Conservation (phyloP, 2,113 vertebrate genomes). For the Tinamus guttatus region DNA sequence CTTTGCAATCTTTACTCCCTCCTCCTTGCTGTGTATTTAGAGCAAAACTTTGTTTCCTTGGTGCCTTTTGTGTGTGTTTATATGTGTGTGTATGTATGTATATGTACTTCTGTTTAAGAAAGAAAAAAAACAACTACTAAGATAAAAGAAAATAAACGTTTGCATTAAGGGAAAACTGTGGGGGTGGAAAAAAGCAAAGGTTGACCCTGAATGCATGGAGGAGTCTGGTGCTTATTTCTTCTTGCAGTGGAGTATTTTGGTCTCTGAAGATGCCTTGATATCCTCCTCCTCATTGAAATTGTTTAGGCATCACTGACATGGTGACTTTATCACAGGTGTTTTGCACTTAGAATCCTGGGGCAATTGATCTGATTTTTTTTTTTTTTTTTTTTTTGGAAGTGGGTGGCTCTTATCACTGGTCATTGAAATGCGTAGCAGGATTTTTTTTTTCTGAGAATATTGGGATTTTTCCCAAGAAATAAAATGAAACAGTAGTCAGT, state of each 20-base stretch:
- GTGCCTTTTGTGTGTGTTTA: background rate
- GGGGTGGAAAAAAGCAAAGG: background rate
- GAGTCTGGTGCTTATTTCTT: background rate
- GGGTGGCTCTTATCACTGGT: background rate
- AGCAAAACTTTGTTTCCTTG: conserved; percentile 33
- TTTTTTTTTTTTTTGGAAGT: background rate
- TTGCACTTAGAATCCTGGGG: background rate
- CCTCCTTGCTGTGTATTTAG: background rate
- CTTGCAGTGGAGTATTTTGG: background rate
- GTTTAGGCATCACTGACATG: background rate
- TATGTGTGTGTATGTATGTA: too few relatives aligned
- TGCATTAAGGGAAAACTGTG: background rate
- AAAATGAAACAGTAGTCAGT: background rate
- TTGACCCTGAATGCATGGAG: background rate
- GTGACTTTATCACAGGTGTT: background rate
- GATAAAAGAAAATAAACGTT: background rate
- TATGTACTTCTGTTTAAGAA: background rate
- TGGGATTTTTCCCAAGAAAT: background rate
- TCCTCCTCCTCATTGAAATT: background rate
- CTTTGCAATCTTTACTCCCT: background rate
- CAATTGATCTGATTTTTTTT: background rate
- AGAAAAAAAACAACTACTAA: background rate
- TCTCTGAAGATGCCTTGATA: background rate
- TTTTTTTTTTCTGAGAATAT: background rate
- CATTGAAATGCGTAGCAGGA: background rate